Percentiles rank a stretch among this genome's conserved stretches.
phyloP scores from a whole-genome alignment of 2,113 vertebrate species.

The Aldabrachelys gigantea region DNA sequence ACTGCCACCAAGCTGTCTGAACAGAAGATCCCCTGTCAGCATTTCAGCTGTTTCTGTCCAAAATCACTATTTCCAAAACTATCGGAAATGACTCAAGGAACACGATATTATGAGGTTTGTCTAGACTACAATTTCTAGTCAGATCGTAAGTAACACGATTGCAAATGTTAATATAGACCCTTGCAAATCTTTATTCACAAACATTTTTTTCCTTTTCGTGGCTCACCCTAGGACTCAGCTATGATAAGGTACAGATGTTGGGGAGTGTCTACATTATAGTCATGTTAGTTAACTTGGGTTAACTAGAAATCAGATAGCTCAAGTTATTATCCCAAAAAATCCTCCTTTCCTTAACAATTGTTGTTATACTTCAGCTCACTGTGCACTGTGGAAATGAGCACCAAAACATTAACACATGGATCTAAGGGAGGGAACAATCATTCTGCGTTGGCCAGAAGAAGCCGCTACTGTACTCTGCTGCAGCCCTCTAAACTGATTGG shows the following conservation, averaged over 20 bases:
- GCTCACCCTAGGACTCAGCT: not conserved
- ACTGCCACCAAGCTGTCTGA: not conserved
- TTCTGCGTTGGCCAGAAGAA: not conserved
- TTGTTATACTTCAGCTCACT: not conserved
- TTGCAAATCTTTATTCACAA: not conserved
- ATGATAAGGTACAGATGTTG: not conserved
- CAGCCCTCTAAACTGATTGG: not conserved
- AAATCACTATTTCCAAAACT: not conserved
- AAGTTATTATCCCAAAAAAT: not conserved
- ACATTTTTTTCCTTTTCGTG: not conserved
- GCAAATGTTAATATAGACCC: not conserved
- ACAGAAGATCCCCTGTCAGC: not conserved
- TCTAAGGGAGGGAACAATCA: not conserved
- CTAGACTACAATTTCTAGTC: fast-evolving
- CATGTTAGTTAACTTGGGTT: not conserved
- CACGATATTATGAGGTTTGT: fast-evolving
- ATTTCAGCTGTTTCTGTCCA: not conserved
- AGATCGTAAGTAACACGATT: not conserved
- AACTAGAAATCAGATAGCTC: not conserved
- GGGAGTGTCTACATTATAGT: not conserved
- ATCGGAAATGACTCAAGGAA: not conserved
- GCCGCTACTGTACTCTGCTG: not conserved
- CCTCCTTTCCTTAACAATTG: not conserved
- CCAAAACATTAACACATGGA: not conserved
- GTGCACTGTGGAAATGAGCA: not conserved